Base-by-base conservation (phyloP, 1,140 invertebrate genomes). In the Drepana arcuata region DNA sequence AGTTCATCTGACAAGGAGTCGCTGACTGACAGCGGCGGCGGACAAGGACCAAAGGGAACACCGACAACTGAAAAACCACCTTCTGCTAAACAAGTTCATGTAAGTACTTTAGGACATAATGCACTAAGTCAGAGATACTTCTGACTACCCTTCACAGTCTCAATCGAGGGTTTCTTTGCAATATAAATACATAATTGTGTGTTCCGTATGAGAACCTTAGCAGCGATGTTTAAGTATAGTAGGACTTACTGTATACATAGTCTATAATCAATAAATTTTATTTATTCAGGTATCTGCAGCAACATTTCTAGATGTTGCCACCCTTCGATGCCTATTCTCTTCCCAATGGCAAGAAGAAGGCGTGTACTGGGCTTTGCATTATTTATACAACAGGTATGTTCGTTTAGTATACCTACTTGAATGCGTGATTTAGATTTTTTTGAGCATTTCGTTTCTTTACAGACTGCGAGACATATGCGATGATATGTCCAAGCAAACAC, bases 331-430 rank as follows among this genome's bases (percentile, higher is more conserved):
- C 80, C 86, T 99, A n/a, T 98, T 99, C 75, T 93, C 97, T 41
- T 89, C 93, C 0, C 95, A 98, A 64, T 99, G 98, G 98, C 91
- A 94, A 59, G 97, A 99, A 75, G 97, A 99, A 80, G 98, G 98
- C 1, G 91, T 99, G 14, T 95, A 93, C 83, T 99, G 98, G 98
- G 95, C 95, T 14, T 77, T 99, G n/a, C 92, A 96, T 70, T 99
- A 92, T 82, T 83, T 97, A 26, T 93, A 94, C 50, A 93, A 95
- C 61, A 89, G 95, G 94, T 94, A 74, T 18, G 30, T n/a, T n/a
- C 44, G 7, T 32, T 37, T 28, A 15, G 3, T 32, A 32, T 16
- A 32, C 2, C 10, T 32, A 10, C 16, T 16, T 32, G 7, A 3
- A 13, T 30, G 26, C 0, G n/a, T 11, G 14, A 25, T 15, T 31